Percentiles rank a stretch among this genome's conserved stretches.
Conservation (phyloP, 2,888 invertebrate genomes). For the Nemotelus nigrinus region DNA sequence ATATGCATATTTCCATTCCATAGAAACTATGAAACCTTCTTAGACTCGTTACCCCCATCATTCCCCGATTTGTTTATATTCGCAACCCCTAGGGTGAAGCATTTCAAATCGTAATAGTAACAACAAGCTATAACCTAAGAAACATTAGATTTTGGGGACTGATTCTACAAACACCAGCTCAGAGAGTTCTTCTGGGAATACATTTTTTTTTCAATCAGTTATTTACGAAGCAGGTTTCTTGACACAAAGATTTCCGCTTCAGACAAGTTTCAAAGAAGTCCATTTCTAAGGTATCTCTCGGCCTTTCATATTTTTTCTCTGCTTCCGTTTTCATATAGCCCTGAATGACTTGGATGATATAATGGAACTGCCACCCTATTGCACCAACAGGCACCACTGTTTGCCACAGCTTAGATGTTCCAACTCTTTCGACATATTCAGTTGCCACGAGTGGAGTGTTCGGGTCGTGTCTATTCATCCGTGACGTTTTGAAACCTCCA, state of each 20-base stretch:
- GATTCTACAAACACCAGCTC: neutral
- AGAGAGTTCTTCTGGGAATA: constrained; percentile 14
- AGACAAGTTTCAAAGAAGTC: neutral
- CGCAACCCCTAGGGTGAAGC: neutral
- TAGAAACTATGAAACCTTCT: neutral
- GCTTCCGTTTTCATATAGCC: constrained; percentile 12
- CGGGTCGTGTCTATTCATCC: neutral
- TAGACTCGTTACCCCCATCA: neutral
- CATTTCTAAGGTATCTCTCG: constrained; percentile 16
- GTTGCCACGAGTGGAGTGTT: no score
- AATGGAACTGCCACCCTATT: neutral
- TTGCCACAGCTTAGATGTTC: no score
- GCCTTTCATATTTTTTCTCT: neutral
- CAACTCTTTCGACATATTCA: neutral
- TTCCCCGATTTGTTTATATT: neutral
- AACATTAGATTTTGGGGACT: no score
- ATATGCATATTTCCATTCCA: constrained; percentile 24
- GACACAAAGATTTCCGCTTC: constrained; percentile 20
- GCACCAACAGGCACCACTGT: neutral
- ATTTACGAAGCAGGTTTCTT: constrained; percentile 8
- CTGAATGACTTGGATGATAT: neutral
- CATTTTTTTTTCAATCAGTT: constrained; percentile 13
- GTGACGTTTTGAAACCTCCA: neutral
- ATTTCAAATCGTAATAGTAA: constrained; percentile 9
- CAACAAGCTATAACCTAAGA: no score